These are phyloP conservation scores for Tenualosa thibaudeaui DNA, from an alignment of 2,797 vertebrate species.

Conservation along the genomic window DNA sequence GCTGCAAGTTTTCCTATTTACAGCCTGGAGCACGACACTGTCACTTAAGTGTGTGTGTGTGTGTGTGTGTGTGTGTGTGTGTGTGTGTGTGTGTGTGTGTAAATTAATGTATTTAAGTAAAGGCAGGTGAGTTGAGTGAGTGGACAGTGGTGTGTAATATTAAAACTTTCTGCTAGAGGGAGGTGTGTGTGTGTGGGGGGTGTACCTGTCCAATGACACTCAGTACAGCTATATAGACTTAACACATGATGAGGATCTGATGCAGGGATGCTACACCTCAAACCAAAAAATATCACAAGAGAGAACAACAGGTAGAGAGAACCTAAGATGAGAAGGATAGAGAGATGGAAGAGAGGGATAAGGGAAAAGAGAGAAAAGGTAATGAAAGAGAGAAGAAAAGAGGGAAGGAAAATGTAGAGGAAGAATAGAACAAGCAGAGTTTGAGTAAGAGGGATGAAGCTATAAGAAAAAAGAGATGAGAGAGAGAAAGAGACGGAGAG, in stretches of 20 bases:
- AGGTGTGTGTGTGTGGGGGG: neutral
- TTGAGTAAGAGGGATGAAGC: neutral
- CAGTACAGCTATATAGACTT: constrained; percentile 31
- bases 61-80: neutral
- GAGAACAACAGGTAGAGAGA: neutral
- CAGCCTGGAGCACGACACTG: constrained; percentile 37
- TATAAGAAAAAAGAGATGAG: neutral
- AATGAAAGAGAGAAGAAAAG: neutral
- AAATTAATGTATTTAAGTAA: too few species aligned
- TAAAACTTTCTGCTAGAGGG: too few species aligned
- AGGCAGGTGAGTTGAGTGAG: too few species aligned
- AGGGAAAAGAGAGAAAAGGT: neutral
- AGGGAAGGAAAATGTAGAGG: neutral
- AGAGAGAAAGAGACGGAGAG: neutral
- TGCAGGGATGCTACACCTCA: neutral
- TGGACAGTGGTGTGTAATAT: too few species aligned
- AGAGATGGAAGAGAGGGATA: neutral
- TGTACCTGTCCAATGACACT: neutral
- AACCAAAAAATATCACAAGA: constrained; percentile 25
- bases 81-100: neutral
- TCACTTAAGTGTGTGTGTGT: neutral
- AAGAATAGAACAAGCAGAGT: neutral
- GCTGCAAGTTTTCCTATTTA: constrained; percentile 45
- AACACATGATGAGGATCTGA: constrained; percentile 35
- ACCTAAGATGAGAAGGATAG: too few species aligned